These are phyloP conservation scores for Enteromius mattozi DNA, from an alignment of 2,797 vertebrate genomes.

Conservation along the genomic window DNA sequence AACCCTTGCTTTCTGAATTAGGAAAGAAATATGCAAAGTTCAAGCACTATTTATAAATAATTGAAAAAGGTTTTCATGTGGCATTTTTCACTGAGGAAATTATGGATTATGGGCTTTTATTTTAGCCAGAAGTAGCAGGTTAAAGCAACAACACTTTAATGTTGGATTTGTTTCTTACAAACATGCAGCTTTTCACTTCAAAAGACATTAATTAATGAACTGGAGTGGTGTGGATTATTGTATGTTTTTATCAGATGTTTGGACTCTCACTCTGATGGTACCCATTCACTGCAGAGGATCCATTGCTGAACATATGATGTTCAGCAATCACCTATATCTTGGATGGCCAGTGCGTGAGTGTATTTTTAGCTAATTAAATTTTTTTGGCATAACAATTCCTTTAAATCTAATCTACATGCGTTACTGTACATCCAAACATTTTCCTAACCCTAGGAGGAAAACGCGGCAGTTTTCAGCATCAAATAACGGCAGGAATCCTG, in stretches of 20 bases:
- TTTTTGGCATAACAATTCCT: not conserved
- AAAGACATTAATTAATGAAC: not conserved
- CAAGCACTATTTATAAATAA: too few species aligned
- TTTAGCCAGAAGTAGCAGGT: not conserved
- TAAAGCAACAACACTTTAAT: not conserved
- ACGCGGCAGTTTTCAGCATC: slow-evolving; percentile 27
- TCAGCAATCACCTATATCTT: not conserved
- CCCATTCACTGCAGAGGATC: not conserved
- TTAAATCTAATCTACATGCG: not conserved
- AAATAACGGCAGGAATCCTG: slow-evolving; percentile 52
- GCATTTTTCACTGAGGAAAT: not conserved
- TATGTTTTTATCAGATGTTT: not conserved
- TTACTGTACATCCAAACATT: not conserved
- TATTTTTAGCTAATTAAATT: not conserved
- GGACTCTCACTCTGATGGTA: not conserved
- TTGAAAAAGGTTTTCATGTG: too few species aligned
- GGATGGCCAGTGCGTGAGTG: not conserved
- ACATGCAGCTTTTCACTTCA: not conserved
- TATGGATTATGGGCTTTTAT: not conserved
- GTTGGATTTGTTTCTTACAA: not conserved
- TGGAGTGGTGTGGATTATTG: not conserved
- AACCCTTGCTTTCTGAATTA: too few species aligned
- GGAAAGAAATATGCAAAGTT: too few species aligned
- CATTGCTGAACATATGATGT: not conserved
- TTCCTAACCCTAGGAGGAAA: slow-evolving; percentile 14